A percentile compares a stretch with the other conserved stretches of the same genome.
phyloP scores from a whole-genome alignment of 2,888 invertebrate genomes.

The Phasia obesa region DNA sequence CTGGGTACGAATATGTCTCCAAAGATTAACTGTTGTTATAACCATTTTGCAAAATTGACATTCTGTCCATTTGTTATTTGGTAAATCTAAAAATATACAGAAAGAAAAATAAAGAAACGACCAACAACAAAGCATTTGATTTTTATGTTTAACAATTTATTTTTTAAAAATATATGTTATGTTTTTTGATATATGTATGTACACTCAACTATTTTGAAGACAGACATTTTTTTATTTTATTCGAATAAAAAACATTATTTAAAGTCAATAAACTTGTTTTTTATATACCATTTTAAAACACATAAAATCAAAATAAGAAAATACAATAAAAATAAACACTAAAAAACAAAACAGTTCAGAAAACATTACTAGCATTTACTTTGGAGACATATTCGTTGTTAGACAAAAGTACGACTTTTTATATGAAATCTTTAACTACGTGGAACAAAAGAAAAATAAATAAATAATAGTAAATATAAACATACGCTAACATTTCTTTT shows the following conservation, averaged over 20 bases:
- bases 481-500: neutral
- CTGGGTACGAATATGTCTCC: slow-evolving; percentile 83
- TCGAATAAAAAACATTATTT: too few relatives aligned
- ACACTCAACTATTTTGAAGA: neutral
- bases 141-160: slow-evolving; percentile 13
- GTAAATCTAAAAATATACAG: slow-evolving; percentile 83
- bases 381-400: slow-evolving; percentile 82
- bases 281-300: neutral
- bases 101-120: slow-evolving; percentile 73
- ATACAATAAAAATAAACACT: slow-evolving; percentile 29
- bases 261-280: too few relatives aligned
- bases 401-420: slow-evolving; percentile 44
- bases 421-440: slow-evolving; percentile 10
- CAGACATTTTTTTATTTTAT: too few relatives aligned
- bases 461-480: slow-evolving; percentile 11
- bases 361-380: slow-evolving; percentile 70
- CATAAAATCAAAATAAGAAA: slow-evolving; percentile 22
- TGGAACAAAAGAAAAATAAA: slow-evolving; percentile 25
- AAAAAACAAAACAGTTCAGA: slow-evolving; percentile 27
- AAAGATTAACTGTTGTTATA: slow-evolving; percentile 83
- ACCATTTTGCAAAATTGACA: slow-evolving; percentile 83
- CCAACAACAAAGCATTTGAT: slow-evolving; percentile 50
- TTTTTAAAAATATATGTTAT: too few relatives aligned
- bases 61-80: slow-evolving; percentile 83
- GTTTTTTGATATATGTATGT: neutral